Evolutionary conservation across 2,797 vertebrate genomes (phyloP).

Genomic region (Pangasius larnaudii): DNA sequence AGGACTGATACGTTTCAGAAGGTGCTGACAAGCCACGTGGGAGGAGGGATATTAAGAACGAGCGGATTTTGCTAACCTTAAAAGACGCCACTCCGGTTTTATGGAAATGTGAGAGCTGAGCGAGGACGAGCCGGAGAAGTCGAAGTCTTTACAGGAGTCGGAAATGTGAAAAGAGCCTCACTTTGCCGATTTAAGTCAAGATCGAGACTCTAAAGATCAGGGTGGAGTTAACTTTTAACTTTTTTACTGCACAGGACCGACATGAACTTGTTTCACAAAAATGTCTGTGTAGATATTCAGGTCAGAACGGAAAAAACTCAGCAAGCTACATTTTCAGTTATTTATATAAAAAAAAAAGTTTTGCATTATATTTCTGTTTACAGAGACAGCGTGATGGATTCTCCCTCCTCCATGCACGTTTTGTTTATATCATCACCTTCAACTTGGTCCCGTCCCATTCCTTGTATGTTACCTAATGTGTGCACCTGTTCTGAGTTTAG

Average conservation of each 20-base stretch:
- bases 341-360: not conserved
- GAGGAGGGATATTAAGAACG: conserved; percentile 52
- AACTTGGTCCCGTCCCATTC: not conserved
- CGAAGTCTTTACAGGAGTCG: conserved; percentile 10
- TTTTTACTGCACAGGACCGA: too few species aligned
- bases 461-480: not conserved
- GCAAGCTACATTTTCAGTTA: not conserved
- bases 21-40: conserved; percentile 56
- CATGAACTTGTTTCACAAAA: not conserved
- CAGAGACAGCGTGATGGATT: not conserved
- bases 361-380: not conserved
- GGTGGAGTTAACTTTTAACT: not conserved
- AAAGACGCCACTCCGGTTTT: conserved; percentile 49
- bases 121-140: conserved; percentile 8
- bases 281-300: not conserved
- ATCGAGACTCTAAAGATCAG: conserved; percentile 16
- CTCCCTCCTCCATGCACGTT: not conserved
- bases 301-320: not conserved
- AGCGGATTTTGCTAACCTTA: conserved; percentile 49
- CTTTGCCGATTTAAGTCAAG: conserved; percentile 4
- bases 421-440: not conserved
- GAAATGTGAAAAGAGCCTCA: conserved; percentile 39
- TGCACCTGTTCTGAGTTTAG: not conserved
- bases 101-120: conserved; percentile 44
- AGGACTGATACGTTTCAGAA: conserved; percentile 64